phyloP scores from a whole-genome alignment of 2,888 invertebrate genomes.

The Deilephila porcellus region DNA sequence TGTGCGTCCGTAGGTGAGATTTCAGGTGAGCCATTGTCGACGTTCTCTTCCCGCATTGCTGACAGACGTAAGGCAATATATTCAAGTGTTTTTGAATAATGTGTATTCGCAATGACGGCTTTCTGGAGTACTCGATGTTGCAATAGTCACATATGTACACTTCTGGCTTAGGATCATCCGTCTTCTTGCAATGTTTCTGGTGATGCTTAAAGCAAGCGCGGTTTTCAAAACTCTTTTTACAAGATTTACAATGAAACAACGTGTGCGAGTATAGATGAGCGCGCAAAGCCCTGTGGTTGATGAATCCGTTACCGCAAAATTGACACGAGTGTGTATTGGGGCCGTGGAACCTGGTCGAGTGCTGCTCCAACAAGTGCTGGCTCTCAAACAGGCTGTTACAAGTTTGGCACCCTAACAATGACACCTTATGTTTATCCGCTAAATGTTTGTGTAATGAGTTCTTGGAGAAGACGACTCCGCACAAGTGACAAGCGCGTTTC shows the following conservation, averaged over 20 bases:
- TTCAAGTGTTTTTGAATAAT: conserved; percentile 73
- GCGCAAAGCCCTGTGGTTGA: conserved; percentile 58
- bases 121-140: conserved; percentile 63
- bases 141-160: conserved; percentile 67
- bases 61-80: conserved; percentile 66
- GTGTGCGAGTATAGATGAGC: conserved; percentile 67
- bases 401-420: conserved; percentile 48
- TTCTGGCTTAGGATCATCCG: conserved; percentile 29
- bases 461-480: conserved; percentile 55
- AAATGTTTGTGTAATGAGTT: conserved; percentile 60
- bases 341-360: conserved; percentile 50
- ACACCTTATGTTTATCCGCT: conserved; percentile 46
- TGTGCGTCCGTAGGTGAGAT: conserved; percentile 65
- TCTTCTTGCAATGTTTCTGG: conserved; percentile 51
- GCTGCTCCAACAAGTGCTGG: conserved; percentile 41
- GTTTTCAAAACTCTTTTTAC: conserved; percentile 65
- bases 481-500: conserved; percentile 58
- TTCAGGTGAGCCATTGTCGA: conserved; percentile 66
- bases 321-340: conserved; percentile 50
- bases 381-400: conserved; percentile 61
- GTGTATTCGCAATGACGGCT: conserved; percentile 69
- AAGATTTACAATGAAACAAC: conserved; percentile 62
- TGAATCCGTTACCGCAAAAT: conserved; percentile 61
- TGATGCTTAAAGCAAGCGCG: conserved; percentile 67
- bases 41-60: conserved; percentile 68